phyloP scores from a whole-genome alignment of 2,888 invertebrate genomes.

The Phytoseiulus persimilis region DNA sequence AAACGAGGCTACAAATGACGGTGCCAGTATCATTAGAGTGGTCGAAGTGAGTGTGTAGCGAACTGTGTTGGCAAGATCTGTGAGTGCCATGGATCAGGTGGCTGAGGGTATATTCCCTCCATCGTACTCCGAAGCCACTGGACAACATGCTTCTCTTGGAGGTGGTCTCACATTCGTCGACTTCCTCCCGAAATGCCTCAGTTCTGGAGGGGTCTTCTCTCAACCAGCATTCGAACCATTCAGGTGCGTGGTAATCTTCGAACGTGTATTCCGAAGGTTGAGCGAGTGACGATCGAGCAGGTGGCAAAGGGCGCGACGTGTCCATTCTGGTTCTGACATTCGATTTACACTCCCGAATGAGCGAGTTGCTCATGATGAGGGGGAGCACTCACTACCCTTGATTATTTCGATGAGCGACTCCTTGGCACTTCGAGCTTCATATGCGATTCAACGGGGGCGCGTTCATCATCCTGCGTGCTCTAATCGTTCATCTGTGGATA shows the following conservation, averaged over 20 bases:
- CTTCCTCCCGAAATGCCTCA: conserved; percentile 43
- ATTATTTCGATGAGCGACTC: no score
- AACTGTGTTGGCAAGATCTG: not conserved
- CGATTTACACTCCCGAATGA: no score
- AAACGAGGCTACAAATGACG: not conserved
- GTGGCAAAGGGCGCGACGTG: not conserved
- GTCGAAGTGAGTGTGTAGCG: not conserved
- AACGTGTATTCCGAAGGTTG: not conserved
- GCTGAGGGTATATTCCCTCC: conserved; percentile 24
- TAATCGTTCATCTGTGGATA: no score
- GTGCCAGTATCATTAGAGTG: not conserved
- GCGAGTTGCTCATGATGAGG: no score
- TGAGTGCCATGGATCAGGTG: not conserved
- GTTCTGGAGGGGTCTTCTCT: conserved; percentile 42
- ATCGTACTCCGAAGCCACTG: conserved; percentile 24
- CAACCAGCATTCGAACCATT: conserved; percentile 42
- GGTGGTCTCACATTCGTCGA: conserved; percentile 42
- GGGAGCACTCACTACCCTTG: no score
- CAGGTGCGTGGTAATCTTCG: conserved; percentile 40
- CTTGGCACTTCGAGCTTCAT: no score
- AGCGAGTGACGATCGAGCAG: not conserved
- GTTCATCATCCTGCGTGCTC: no score
- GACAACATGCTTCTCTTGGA: conserved; percentile 27
- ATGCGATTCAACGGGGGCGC: no score
- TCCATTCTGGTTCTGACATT: no score